Base-by-base conservation (phyloP, 1,140 invertebrate species). In the Helicoverpa armigera region DNA sequence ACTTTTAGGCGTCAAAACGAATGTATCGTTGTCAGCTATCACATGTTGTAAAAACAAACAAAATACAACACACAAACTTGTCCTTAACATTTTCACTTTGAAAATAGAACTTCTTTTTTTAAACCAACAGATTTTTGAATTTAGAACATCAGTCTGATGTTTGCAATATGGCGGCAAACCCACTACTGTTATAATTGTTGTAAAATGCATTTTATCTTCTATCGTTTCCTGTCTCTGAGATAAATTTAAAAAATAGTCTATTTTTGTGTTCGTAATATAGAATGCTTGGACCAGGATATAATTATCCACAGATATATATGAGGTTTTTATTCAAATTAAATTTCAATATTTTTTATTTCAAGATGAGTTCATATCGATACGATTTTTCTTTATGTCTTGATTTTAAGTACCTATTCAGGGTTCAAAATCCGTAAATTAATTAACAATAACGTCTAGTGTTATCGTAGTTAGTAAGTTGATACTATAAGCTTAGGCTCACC, bases 11-110 rank as follows among this genome's bases (percentile, higher is more conserved):
- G 69, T 72, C 10, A 35, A 54, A 10, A 72, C 69, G 31, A 29
- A 72, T 7, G 50, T 31, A 14, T 54, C 12, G 14, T 72, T 72
- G 2, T 18, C 7, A 16, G 69, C 51, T 16, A 35, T 23, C 58
- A 29, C 67, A 70, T 48, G n/a, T 13, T 72, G 31, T 7, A 72
- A 5, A 4, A 72, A 54, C 14, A 72, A 72, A 48, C 11, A 29
- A 31, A 72, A 2, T 2, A 72, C 51, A 72, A 72, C 2, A 72
- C 29, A 69, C 50, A 69, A 5, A 3, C 50, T 50, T 1, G 43
- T 69, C 48, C 16, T 51, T 23, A 51, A 50, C 65, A 69, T 69
- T 23, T 48, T 69, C 16, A 69, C 65, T 69, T 51, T 12, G 29
- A 29, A 51, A 69, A 51, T 16, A 69, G 12, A 69, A 51, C 16